phyloP scores from a whole-genome alignment of 2,113 vertebrate species.

The Dasypus novemcinctus region DNA sequence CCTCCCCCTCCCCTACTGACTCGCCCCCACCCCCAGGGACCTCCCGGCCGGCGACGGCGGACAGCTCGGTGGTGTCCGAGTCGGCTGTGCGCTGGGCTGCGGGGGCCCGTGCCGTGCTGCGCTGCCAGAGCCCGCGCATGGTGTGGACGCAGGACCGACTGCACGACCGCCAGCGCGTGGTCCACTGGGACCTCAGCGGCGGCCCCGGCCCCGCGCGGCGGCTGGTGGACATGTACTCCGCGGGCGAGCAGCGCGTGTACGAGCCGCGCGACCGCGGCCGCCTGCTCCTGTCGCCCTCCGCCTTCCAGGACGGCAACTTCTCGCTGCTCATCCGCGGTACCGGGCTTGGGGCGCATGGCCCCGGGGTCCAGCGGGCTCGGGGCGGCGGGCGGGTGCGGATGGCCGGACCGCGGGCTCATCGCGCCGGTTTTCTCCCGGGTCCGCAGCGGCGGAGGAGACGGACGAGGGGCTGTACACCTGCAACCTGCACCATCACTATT shows the following conservation, averaged over 20 bases:
- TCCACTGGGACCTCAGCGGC: slow-evolving; percentile 94
- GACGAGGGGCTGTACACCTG: slow-evolving; percentile 93
- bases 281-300: slow-evolving; percentile 85
- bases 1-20: neutral
- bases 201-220: slow-evolving; percentile 1
- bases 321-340: slow-evolving; percentile 89
- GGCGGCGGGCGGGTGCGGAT: neutral
- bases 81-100: slow-evolving; percentile 85
- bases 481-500: slow-evolving; percentile 96
- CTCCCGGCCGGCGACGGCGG: slow-evolving; percentile 76
- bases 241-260: slow-evolving; percentile 90
- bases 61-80: slow-evolving; percentile 88
- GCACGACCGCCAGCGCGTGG: slow-evolving; percentile 93
- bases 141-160: slow-evolving; percentile 95
- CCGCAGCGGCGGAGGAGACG: slow-evolving; percentile 77
- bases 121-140: slow-evolving; percentile 94
- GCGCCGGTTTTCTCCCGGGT: no score
- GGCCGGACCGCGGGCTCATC: neutral
- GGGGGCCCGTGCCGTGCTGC: slow-evolving; percentile 86
- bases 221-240: slow-evolving; percentile 92
- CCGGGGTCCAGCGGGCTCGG: neutral
- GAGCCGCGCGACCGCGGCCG: slow-evolving; percentile 89
- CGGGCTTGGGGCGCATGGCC: neutral
- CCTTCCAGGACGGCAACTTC: slow-evolving; percentile 95
- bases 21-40: neutral